phyloP scores from a whole-genome alignment of 2,888 invertebrate species.

The Pterostichus madidus region DNA sequence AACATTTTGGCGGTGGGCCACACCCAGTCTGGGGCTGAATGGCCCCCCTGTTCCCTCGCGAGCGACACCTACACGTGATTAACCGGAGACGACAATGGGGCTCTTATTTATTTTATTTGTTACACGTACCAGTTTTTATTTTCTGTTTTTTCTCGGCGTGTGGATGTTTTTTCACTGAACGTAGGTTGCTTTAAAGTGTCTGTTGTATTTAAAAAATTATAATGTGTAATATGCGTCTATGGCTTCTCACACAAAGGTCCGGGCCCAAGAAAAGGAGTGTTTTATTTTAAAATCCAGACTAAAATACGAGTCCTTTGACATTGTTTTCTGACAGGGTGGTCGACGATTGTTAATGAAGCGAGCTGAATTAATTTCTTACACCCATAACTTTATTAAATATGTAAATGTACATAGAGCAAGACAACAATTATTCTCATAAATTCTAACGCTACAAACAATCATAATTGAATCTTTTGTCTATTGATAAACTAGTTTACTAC shows the following conservation, averaged over 20 bases:
- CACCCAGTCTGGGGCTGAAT: slow-evolving; percentile 54
- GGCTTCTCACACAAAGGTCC: slow-evolving; percentile 25
- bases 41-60: slow-evolving; percentile 43
- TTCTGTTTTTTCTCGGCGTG: slow-evolving; percentile 32
- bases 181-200: slow-evolving; percentile 58
- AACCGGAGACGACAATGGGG: slow-evolving; percentile 71
- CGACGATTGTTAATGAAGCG: slow-evolving; percentile 21
- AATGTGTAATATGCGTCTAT: slow-evolving; percentile 56
- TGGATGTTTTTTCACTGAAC: slow-evolving; percentile 30
- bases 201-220: slow-evolving; percentile 63
- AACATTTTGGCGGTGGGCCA: slow-evolving; percentile 52
- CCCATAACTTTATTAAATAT: slow-evolving; percentile 46
- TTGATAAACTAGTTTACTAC: too few relatives aligned
- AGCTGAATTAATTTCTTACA: slow-evolving; percentile 36
- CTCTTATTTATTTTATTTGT: slow-evolving; percentile 69
- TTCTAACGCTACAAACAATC: too few relatives aligned
- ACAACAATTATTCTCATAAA: not conserved
- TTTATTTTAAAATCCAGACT: slow-evolving; percentile 51
- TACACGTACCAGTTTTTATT: slow-evolving; percentile 67
- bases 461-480: too few relatives aligned
- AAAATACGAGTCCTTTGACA: slow-evolving; percentile 43
- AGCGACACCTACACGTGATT: slow-evolving; percentile 71
- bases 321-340: slow-evolving; percentile 50
- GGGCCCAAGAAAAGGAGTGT: slow-evolving; percentile 15
- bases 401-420: slow-evolving; percentile 2